Conservation (phyloP, 2,113 vertebrate genomes). For the Athene noctua region DNA sequence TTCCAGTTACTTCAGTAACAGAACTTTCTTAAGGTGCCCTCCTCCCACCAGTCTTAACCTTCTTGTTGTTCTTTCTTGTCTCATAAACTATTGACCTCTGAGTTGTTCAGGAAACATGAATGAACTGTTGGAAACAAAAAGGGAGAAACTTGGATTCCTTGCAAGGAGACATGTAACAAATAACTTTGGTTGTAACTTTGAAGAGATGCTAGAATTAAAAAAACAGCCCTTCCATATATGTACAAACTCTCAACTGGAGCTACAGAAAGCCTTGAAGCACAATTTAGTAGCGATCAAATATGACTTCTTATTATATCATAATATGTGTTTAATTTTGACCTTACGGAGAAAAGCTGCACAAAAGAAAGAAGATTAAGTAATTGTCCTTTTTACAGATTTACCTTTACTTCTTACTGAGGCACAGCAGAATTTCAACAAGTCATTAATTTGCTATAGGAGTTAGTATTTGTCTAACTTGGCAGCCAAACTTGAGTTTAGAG, state of each 20-base stretch:
- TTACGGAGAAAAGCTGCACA: background rate
- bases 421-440: background rate
- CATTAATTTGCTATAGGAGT: background rate
- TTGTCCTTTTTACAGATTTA: background rate
- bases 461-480: background rate
- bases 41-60: background rate
- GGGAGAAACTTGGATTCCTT: background rate
- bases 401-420: background rate
- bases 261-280: background rate
- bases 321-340: background rate
- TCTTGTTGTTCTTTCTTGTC: background rate
- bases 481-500: background rate
- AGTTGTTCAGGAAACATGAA: background rate
- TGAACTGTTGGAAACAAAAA: background rate
- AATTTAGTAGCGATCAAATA: background rate
- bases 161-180: background rate
- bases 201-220: background rate
- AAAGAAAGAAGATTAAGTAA: background rate
- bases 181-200: background rate
- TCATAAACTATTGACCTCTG: background rate
- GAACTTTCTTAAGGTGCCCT: background rate
- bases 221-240: background rate
- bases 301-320: background rate
- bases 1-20: background rate
- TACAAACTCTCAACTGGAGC: background rate